Evolutionary conservation across 2,113 vertebrate genomes (phyloP).

Genomic region (Trochalopteron elliotii): DNA sequence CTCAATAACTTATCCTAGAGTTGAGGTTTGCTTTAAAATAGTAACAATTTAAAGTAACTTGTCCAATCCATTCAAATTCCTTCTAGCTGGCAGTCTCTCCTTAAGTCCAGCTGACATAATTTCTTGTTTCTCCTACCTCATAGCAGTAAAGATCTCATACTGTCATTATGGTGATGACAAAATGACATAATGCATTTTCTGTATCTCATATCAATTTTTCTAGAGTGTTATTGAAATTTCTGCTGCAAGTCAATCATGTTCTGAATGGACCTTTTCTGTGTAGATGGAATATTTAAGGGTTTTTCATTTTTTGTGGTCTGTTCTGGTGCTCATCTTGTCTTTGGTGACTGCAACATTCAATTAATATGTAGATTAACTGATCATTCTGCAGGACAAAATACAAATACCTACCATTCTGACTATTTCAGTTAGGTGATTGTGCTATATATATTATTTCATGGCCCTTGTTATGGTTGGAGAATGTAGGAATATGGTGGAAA

Average conservation of each 20-base stretch:
- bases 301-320: not conserved
- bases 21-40: not conserved
- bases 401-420: not conserved
- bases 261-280: not conserved
- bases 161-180: not conserved
- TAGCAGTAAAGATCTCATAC: not conserved
- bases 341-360: not conserved
- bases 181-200: not conserved
- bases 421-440: not conserved
- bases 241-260: not conserved
- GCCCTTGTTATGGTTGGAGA: not conserved
- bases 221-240: not conserved
- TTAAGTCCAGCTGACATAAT: not conserved
- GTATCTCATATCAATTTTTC: not conserved
- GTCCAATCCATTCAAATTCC: not conserved
- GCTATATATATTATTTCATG: not conserved
- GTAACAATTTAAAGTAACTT: not conserved
- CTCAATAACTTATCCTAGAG: not conserved
- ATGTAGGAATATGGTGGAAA: not conserved
- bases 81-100: not conserved
- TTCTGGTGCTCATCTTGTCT: not conserved
- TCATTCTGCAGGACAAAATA: not conserved
- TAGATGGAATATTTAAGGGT: not conserved
- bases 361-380: not conserved
- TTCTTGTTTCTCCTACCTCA: not conserved